phyloP scores from a whole-genome alignment of 2,888 invertebrate genomes.

The Dilophus febrilis region DNA sequence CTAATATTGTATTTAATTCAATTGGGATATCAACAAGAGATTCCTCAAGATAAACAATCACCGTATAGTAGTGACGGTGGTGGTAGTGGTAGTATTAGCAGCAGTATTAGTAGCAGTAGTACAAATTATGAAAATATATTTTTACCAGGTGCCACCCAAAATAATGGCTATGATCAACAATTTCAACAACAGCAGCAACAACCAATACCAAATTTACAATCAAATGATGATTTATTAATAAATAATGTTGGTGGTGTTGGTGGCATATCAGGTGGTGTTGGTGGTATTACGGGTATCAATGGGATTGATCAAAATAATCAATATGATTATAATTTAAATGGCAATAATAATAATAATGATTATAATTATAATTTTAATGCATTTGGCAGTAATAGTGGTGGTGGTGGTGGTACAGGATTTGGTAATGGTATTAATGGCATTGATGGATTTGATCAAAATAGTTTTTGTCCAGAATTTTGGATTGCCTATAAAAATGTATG shows the following conservation, averaged over 20 bases:
- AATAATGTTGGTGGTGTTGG: too few relatives aligned
- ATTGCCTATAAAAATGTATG: slow-evolving; percentile 63
- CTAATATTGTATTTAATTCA: too few relatives aligned
- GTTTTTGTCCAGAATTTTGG: slow-evolving; percentile 74
- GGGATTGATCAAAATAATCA: too few relatives aligned
- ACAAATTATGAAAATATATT: slow-evolving; percentile 39
- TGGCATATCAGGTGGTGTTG: too few relatives aligned
- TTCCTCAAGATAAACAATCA: slow-evolving; percentile 19
- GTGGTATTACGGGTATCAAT: too few relatives aligned
- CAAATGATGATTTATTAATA: too few relatives aligned
- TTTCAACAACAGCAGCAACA: too few relatives aligned
- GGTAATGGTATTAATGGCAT: slow-evolving; percentile 1
- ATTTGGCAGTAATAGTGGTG: neutral
- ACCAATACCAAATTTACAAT: too few relatives aligned
- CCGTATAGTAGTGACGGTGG: slow-evolving; percentile 18
- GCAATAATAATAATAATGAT: neutral
- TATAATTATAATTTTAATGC: neutral
- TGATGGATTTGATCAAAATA: slow-evolving; percentile 20
- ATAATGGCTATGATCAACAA: slow-evolving; percentile 25
- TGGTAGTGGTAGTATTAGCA: slow-evolving; percentile 14
- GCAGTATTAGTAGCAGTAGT: slow-evolving; percentile 15
- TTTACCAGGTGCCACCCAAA: slow-evolving; percentile 51
- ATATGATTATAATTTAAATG: neutral
- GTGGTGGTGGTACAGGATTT: neutral
- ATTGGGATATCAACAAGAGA: neutral